Evolutionary conservation across 2,113 vertebrate genomes (phyloP).

Genomic region (Onychorhynchus coronatus): DNA sequence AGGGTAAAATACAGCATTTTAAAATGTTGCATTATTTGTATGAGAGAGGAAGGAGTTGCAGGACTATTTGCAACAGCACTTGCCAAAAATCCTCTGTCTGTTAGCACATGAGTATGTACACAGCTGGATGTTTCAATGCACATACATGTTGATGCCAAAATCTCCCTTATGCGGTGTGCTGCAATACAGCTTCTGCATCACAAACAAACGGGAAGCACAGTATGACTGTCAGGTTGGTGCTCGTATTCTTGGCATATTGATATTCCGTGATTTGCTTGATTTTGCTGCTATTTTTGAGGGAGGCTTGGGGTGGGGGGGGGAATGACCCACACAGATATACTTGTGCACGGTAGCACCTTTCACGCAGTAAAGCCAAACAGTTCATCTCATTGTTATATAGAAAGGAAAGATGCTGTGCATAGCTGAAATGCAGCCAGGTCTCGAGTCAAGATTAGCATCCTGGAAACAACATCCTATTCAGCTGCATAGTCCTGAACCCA

Average conservation of each 20-base stretch:
- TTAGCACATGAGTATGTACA: neutral
- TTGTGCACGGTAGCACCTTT: neutral
- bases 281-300: neutral
- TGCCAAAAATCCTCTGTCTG: neutral
- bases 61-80: neutral
- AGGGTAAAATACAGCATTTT: neutral
- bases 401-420: neutral
- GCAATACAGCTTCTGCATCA: neutral
- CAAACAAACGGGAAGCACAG: neutral
- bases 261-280: neutral
- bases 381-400: neutral
- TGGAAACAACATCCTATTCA: conserved; percentile 3
- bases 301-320: accelerated
- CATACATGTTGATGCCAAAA: neutral
- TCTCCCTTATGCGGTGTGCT: neutral
- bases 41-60: neutral
- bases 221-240: neutral
- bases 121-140: neutral
- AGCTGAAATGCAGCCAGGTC: neutral
- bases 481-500: neutral
- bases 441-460: neutral
- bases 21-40: neutral
- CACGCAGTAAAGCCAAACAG: neutral
- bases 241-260: accelerated
- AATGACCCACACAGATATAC: accelerated